Base-by-base conservation (phyloP, 2,113 vertebrate genomes). In the Pteronura brasiliensis region DNA sequence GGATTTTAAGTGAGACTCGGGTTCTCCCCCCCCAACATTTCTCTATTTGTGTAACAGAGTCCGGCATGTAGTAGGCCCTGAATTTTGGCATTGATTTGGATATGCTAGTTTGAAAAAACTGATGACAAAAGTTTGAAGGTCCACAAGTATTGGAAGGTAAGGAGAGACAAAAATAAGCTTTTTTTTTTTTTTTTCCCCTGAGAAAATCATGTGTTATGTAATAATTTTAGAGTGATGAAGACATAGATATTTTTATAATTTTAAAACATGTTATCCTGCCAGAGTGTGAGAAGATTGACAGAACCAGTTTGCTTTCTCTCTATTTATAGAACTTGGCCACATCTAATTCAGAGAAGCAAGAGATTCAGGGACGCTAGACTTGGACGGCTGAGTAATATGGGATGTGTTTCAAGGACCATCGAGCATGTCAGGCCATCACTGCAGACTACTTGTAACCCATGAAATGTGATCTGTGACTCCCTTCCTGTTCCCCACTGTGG, bases 231-330 rank as follows among this genome's bases (percentile, higher is more conserved):
- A 94, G 95, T 74, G 88, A 93, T 97, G 93, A 95, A 97, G 91
- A 93, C 96, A 96, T 85, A 88, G 95, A 95, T 96, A 96, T 97
- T 97, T 98, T 98, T 98, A 63, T 84, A 97, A 92, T 88, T 97
- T 96, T 93, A 90, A 97, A 96, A 92, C 97, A 76, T 72, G 88
- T 95, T 77, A 34, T 85, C 86, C 93, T 97, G 95, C 96, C 92
- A 92, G 84, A 93, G 90, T 72, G 61, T 61, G 90, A 95, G 82
- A 89, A 97, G 97, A 97, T 94, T 97, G 98, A 97, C 97, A 97
- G 96, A 96, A 61, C 63, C 92, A 92, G 65, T 97, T 83, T 95
- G 95, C 89, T 96, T 92, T 86, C 96, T 93, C 47, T 79, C 95
- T 97, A 82, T 97, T 97, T 96, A 95, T 98, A 98, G 94, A 81